Conservation (phyloP, 2,888 invertebrate genomes). For the Lasioglossum oenotherae region DNA sequence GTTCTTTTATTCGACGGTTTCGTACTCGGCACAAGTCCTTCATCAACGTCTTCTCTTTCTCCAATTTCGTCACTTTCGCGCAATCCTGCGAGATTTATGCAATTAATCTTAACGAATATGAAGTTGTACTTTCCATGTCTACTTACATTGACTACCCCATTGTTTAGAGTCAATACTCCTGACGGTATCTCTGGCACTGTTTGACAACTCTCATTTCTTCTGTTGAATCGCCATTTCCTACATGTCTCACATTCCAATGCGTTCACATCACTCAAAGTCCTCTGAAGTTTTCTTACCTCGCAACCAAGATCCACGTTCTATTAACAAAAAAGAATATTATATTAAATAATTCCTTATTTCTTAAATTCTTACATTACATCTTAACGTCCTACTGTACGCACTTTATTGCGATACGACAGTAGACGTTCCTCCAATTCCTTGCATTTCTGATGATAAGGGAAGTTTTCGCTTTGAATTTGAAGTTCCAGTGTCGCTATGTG, state of each 20-base stretch:
- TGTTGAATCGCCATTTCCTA: constrained; percentile 66
- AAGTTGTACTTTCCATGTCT: not conserved
- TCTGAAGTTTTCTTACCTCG: constrained; percentile 71
- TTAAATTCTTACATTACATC: not conserved
- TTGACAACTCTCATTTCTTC: constrained; percentile 74
- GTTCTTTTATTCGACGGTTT: constrained; percentile 77
- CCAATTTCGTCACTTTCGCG: constrained; percentile 84
- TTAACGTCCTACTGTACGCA: constrained; percentile 6
- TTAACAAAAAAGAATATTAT: constrained; percentile 1
- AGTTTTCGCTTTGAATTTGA: constrained; percentile 77
- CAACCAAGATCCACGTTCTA: constrained; percentile 55
- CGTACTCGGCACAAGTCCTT: constrained; percentile 85
- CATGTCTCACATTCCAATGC: constrained; percentile 74
- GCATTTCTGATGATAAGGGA: constrained; percentile 77
- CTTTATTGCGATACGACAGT: constrained; percentile 56
- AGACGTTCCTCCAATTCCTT: constrained; percentile 76
- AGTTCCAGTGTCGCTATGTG: constrained; percentile 78
- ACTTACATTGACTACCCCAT: constrained; percentile 76
- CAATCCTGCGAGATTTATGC: constrained; percentile 35
- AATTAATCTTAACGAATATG: constrained; percentile 1
- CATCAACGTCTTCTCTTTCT: constrained; percentile 85
- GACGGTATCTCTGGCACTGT: constrained; percentile 67
- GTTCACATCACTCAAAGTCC: constrained; percentile 63
- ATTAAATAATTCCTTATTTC: not conserved
- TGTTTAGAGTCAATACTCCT: constrained; percentile 67